Base-by-base conservation (phyloP, 2,797 vertebrate genomes). In the Rhinoraja longicauda region DNA sequence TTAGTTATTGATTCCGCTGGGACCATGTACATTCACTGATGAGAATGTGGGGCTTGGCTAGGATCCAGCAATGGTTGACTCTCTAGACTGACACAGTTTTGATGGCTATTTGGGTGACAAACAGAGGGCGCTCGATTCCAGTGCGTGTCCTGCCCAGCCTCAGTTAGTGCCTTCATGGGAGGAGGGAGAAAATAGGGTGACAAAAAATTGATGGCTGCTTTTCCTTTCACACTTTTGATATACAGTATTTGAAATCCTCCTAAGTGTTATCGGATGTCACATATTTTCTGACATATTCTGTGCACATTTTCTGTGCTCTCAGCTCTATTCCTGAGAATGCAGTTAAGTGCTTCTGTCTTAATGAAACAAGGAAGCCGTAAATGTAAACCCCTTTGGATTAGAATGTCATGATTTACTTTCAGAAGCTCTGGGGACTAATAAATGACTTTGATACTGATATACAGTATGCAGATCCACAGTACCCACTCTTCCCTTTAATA, bases 341-440 rank as follows among this genome's bases (percentile, higher is more conserved):
- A 90, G 67, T 29, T 72, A 70, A 70, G 88, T 72, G 67, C 29
- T 70, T 90, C 19, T 39, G 32, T 90, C 39, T 90, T 45, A 72
- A 24, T 90, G 88, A 90, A 90, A 70, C 64, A 39, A 32, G 32
- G 86, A 62, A 70, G 62, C 62, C 67, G 62, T 70, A 90, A 90
- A 6, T 59, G 77, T 36, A 70, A 70, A 26, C 67, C 90, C 19
- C 70, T 90, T 90, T 70, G 67, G 45, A 90, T 90, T 70, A 70
- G 36, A 72, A 45, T 72, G 64, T 32, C 39, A 26, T 72, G 67
- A 64, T 90, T 90, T 72, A 36, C 67, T 67, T 90, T 72, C 88
- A 90, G 32, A 36, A 64, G 67, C 86, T 70, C 86, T 90, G 62
- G 62, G 64, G 67, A 72, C 3, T 90, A 72, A 90, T 90, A 72